Evolutionary conservation across 2,113 vertebrate species (phyloP), one percentile per base, ranked within the genome.

Genomic region (Oncorhynchus kisutch): DNA sequence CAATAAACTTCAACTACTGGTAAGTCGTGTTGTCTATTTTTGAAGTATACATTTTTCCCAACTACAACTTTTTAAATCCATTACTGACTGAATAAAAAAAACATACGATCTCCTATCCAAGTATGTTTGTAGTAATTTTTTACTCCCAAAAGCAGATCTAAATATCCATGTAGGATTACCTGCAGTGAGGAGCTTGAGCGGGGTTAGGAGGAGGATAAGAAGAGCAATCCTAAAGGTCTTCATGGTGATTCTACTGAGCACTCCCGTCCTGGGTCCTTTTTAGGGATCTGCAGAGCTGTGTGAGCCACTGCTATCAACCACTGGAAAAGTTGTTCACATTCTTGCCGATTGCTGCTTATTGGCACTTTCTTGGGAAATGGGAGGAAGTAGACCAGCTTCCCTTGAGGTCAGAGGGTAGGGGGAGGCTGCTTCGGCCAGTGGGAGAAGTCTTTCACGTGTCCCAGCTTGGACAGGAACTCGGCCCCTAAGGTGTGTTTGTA

Each of bases 311-410:
- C 39, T 45, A 82, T 57, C 64, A 75, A 59, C 64, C 68, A 25
- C 78, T 76, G 78, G 51, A 73, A 79, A 80, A 90, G 85, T 85
- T 87, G 82, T 82, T 77, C 71, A 57, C 66, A 74, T 81, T 45
- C 16, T 31, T 0, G 8, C 73, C 25, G 5, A 54, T 81, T 54
- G 78, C 51, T 84, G 87, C 81, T 90, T 89, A 90, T 90, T 81
- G 85, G 79, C 78, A 87, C 88, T 92, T 93, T 92, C 91, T 90
- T 85, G 78, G 88, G 11, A 45, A 76, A 78, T 82, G 81, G 83
- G 81, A 90, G 92, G 92, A 92, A 91, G 89, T 83, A 75, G 79
- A 82, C 68, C 67, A 74, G 81, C 81, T 88, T 91, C 85, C 82
- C 84, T 77, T 84, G 71, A 84, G 91, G 88, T 75, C 80, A 83